Evolutionary conservation across 2,797 vertebrate species (phyloP).

Genomic region (Ispidina picta): DNA sequence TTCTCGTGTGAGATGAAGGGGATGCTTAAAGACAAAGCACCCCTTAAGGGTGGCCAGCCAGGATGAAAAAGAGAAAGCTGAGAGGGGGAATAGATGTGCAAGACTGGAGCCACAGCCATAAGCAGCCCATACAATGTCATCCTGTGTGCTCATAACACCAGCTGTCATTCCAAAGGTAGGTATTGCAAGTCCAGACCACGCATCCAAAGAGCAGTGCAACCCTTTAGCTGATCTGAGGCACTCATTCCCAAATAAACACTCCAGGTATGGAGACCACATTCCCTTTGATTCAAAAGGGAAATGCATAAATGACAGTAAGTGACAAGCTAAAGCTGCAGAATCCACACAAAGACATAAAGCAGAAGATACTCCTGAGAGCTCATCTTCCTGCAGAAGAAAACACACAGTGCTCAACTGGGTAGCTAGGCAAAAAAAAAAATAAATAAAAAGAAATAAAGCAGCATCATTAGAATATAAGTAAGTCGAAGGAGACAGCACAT

Average conservation of each 20-base stretch:
- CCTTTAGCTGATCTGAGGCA: not conserved
- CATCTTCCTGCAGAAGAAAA: not conserved
- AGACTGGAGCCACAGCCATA: not conserved
- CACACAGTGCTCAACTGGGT: not conserved
- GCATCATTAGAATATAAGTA: constrained; percentile 29
- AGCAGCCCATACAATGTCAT: not conserved
- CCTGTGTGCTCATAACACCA: not conserved
- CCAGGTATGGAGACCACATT: not conserved
- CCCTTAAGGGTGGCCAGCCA: not conserved
- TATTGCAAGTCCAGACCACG: not conserved
- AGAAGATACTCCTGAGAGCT: not conserved
- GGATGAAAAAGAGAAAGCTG: not conserved
- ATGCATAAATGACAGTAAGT: not conserved
- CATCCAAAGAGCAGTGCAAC: not conserved
- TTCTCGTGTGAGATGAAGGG: not conserved
- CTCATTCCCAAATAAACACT: not conserved
- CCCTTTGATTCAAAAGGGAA: not conserved
- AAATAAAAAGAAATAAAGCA: constrained; percentile 4
- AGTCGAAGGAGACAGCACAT: not conserved
- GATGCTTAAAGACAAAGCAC: not conserved
- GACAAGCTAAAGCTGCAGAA: constrained; percentile 1
- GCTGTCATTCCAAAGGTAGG: not conserved
- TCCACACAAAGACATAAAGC: constrained; percentile 15
- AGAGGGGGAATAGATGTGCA: not conserved
- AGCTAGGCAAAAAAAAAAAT: not conserved